Base-by-base conservation (phyloP, 2,888 invertebrate species). In the Stenchaetothrips biformis region DNA sequence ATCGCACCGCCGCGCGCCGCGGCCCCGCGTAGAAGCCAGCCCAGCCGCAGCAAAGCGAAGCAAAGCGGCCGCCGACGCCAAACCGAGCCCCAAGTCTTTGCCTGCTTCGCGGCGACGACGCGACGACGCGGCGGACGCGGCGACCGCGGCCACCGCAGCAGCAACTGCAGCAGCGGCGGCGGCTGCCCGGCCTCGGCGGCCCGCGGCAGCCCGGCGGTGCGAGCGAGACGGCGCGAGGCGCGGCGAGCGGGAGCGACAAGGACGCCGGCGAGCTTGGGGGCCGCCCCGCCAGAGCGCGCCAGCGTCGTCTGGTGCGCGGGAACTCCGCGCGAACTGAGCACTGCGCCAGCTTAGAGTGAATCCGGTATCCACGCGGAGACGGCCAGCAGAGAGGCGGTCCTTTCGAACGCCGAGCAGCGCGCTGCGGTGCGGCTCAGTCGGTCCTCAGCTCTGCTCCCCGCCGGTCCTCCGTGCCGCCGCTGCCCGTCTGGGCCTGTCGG, bases 301-400 rank as follows among this genome's bases (percentile, higher is more conserved):
- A 8, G 67, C 67, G 67, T 74, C 67, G 67, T 25, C 37, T 37
- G 37, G 37, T 37, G 67, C 67, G 67, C 67, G 67, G 67, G 67
- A 74, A 74, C 67, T 74, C 21, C 11, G 21, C 25, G 11, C 67
- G 25, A 74, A 74, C 67, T 74, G 67, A 74, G 67, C 67, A 74
- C 67, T 74, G 67, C 67, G 67, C 67, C 67, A 74, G 67, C 67
- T 74, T 74, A 74, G 67, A 74, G 67, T 74, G 67, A 74, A 74
- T 74, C 67, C 67, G 67, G 67, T 74, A 74, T 74, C 67, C 67
- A 74, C 25, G 67, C 25, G 67, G 67, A 74, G 25, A 18, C 13
- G 59, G 59, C 59, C 53, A 18, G 53, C 0, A 13, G 16, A 53
- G 53, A 18, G 53, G 37, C 37, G 37, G 37, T 37, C 37, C 37